Evolutionary conservation across 2,113 vertebrate species (phyloP), one percentile per base, ranked within the genome.

Genomic region (Bubo bubo): DNA sequence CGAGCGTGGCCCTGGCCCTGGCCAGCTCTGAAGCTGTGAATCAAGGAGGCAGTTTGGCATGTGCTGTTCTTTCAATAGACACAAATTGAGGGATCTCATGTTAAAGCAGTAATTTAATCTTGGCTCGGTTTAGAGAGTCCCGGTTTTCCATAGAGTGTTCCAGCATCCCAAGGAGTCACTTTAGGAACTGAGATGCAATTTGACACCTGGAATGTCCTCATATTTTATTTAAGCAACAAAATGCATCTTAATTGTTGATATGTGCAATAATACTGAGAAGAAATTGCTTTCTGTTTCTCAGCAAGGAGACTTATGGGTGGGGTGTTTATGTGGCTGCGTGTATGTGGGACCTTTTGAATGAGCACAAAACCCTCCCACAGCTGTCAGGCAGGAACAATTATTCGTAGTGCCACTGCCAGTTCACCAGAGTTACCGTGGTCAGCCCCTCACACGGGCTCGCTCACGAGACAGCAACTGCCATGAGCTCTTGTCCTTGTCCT

Each of bases 1-100:
- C 6, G 1, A 13, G 0, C 0, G 18, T 10, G 43, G 14, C 43
- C 8, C 68, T 27, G 53, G 6, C 16, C 23, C 8, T 3, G 19
- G 4, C 14, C 1, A 2, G 22, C 15, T 45, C 37, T 6, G 14
- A 5, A 18, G 55, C 35, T 47, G 50, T 3, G 43, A 19, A 5
- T 3, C 12, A 6, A 4, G 35, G 43, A 58, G 17, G 62, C 18
- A 12, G 21, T 11, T 10, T n/a, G 53, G 53, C 52, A 23, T 2
- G 1, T 5, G 53, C 32, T 63, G 53, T 12, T 26, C 79, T 47
- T 59, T 5, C 47, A 75, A 2, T 1, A 28, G 2, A 4, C 12
- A 2, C 2, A 41, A 4, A 32, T 3, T 7, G 52, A 85, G 74
- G 30, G 64, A 14, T n/a, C 39, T 50, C 4, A 1, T 14, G 23